These are phyloP conservation scores for Eustalomyia histrio DNA, from an alignment of 2,888 invertebrate genomes.

Conservation along the genomic window DNA sequence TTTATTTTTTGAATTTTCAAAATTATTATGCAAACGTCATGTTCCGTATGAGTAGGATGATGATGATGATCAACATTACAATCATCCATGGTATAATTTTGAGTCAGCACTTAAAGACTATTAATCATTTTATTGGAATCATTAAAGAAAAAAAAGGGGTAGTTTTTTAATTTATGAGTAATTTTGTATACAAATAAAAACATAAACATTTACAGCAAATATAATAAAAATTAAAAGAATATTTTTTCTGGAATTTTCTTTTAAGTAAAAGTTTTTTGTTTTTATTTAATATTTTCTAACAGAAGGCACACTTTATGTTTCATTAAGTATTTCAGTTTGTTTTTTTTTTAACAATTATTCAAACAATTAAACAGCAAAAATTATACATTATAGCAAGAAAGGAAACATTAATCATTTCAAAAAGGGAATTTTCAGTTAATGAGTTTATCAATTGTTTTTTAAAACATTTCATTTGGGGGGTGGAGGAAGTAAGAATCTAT, in stretches of 20 bases:
- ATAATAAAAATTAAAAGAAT: slow-evolving; percentile 3
- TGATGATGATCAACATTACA: slow-evolving; percentile 8
- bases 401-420: slow-evolving; percentile 58
- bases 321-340: slow-evolving; percentile 46
- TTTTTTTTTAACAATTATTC: slow-evolving; percentile 45
- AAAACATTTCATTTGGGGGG: neutral
- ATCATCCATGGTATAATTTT: neutral
- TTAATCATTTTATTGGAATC: slow-evolving; percentile 55
- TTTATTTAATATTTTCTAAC: slow-evolving; percentile 2
- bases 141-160: slow-evolving; percentile 43
- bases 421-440: slow-evolving; percentile 44
- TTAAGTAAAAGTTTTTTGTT: neutral
- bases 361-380: slow-evolving; percentile 55
- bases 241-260: slow-evolving; percentile 52
- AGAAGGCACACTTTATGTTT: slow-evolving; percentile 44
- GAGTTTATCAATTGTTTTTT: slow-evolving; percentile 31
- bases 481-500: neutral
- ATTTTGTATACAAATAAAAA: slow-evolving; percentile 1
- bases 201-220: slow-evolving; percentile 1
- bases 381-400: slow-evolving; percentile 33
- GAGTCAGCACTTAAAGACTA: slow-evolving; percentile 46
- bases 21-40: slow-evolving; percentile 52
- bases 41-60: slow-evolving; percentile 35
- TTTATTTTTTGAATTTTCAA: slow-evolving; percentile 20
- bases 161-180: slow-evolving; percentile 5